A percentile compares a stretch with the other conserved stretches of the same genome.
These are phyloP conservation scores for Falco cherrug DNA, from an alignment of 2,797 vertebrate genomes.

Conservation along the genomic window DNA sequence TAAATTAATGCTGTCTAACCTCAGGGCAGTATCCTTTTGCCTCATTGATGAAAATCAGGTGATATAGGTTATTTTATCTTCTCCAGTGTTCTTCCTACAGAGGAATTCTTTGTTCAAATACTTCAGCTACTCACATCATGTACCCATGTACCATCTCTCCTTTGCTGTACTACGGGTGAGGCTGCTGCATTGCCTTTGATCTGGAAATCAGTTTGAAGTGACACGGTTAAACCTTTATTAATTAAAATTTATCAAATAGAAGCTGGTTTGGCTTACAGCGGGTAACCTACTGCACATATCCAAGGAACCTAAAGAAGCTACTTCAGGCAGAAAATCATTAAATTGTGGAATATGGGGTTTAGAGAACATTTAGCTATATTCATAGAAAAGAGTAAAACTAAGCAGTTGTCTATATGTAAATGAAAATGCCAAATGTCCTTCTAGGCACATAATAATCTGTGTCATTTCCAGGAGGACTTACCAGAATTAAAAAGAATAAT, in stretches of 20 bases:
- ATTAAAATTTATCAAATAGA: background rate
- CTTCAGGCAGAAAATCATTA: background rate
- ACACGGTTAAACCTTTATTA: background rate
- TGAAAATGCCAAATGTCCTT: background rate
- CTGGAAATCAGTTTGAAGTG: background rate
- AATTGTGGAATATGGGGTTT: background rate
- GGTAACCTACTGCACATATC: background rate
- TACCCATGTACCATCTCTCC: background rate
- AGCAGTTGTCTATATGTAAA: background rate
- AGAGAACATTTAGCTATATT: background rate
- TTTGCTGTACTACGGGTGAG: background rate
- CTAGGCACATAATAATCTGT: background rate
- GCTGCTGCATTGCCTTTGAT: background rate
- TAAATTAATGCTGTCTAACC: background rate
- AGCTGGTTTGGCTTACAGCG: background rate
- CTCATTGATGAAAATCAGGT: background rate
- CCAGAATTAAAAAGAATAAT: slow-evolving; percentile 67
- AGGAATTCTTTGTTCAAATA: background rate
- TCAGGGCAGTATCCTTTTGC: background rate
- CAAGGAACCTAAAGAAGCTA: background rate
- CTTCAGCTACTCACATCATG: background rate
- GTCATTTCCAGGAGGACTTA: slow-evolving; percentile 15
- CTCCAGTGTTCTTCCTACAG: background rate
- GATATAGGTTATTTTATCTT: background rate
- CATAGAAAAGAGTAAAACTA: background rate